A percentile compares a stretch with the other conserved stretches of the same genome.
Evolutionary conservation across 2,888 invertebrate species (phyloP).

Genomic region (Aquatica leii): DNA sequence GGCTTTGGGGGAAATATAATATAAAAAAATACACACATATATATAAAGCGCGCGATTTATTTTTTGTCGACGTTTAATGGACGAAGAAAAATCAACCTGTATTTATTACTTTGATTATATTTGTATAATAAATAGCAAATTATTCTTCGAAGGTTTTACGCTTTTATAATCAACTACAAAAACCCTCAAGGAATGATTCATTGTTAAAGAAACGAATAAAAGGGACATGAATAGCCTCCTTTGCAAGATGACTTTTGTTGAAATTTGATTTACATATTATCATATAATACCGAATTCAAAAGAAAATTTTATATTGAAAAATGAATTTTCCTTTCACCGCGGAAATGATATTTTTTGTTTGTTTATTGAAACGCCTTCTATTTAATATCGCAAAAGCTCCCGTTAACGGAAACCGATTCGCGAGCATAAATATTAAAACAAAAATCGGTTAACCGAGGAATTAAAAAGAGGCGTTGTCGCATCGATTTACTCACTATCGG

Average conservation of each 20-base stretch:
- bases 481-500: conserved; percentile 8
- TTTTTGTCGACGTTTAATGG: not conserved
- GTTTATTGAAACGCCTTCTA: too few relatives aligned
- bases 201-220: conserved; percentile 50
- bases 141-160: not conserved
- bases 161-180: conserved; percentile 17
- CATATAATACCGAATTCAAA: conserved; percentile 34
- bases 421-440: too few relatives aligned
- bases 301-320: conserved; percentile 36
- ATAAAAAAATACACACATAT: not conserved
- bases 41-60: conserved; percentile 1
- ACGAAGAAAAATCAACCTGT: too few relatives aligned
- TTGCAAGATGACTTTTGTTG: conserved; percentile 49
- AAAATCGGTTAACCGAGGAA: too few relatives aligned
- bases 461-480: not conserved
- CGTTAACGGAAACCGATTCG: too few relatives aligned
- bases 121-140: too few relatives aligned
- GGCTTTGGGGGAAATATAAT: conserved; percentile 36
- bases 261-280: conserved; percentile 56
- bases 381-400: too few relatives aligned
- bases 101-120: too few relatives aligned
- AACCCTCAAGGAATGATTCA: conserved; percentile 47
- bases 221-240: conserved; percentile 51
- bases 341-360: conserved; percentile 6
- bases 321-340: conserved; percentile 10